Evolutionary conservation across 35 echinoderm and acorn worm species (phyloP).

Genomic region (Lytechinus pictus): DNA sequence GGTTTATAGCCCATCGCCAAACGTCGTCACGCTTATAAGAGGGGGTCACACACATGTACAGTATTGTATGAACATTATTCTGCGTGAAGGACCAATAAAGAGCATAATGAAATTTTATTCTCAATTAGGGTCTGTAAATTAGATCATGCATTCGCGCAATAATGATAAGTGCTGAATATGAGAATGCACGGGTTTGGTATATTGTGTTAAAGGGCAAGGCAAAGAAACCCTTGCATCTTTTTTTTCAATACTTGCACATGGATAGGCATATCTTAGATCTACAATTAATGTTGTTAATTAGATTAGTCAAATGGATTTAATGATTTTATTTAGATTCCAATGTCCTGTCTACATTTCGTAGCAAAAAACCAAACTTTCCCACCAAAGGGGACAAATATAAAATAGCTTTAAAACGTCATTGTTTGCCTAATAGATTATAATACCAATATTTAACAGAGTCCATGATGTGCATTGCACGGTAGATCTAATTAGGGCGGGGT

Average conservation of each 20-base stretch:
- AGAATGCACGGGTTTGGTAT: background rate
- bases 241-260: too few relatives aligned
- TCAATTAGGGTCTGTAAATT: slow-evolving; percentile 12
- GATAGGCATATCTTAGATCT: too few relatives aligned
- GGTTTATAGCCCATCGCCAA: background rate
- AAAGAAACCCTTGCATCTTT: background rate
- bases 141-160: slow-evolving; percentile 2
- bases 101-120: background rate
- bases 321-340: too few relatives aligned
- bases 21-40: background rate
- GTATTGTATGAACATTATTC: slow-evolving; percentile 20
- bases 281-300: background rate
- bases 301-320: background rate
- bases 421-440: background rate
- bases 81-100: slow-evolving; percentile 1
- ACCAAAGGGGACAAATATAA: background rate
- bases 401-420: background rate
- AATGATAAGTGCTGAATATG: slow-evolving; percentile 12
- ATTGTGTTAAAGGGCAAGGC: background rate
- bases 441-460: too few relatives aligned
- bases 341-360: background rate
- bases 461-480: too few relatives aligned
- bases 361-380: background rate
- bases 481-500: too few relatives aligned
- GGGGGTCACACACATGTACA: background rate